Evolutionary conservation across 2,888 invertebrate species (phyloP), one percentile per base, ranked within the genome.

Genomic region (Perdita meconis): DNA sequence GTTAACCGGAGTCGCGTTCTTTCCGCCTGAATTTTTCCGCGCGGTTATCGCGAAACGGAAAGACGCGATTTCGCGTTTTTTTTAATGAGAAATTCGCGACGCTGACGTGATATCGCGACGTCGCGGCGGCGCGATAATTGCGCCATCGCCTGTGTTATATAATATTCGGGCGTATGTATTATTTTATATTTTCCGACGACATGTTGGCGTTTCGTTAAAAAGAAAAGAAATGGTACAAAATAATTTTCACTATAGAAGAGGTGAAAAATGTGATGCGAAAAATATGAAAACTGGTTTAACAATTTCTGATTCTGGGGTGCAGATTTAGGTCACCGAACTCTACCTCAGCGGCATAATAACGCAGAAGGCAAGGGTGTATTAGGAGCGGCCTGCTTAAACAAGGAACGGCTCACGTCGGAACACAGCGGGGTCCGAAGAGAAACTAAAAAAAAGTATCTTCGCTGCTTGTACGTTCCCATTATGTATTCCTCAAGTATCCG

Each of bases 291-390:
- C n/a, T n/a, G n/a, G n/a, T n/a, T n/a, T n/a, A n/a, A n/a, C n/a
- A n/a, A n/a, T n/a, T n/a, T n/a, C n/a, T n/a, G n/a, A n/a, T n/a
- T n/a, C n/a, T n/a, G n/a, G n/a, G n/a, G n/a, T n/a, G n/a, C n/a
- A n/a, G n/a, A 30, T 63, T 55, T 65, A 19, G 75, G 65, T 60
- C 74, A 55, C 24, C 55, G 75, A 75, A 75, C 65, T 75, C 44
- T 50, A 6, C 19, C 56, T 56, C 44, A 34, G 4, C 38, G 69
- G 36, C 10, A 12, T 19, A 24, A 36, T 6, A 30, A 30, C 30
- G 30, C 30, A 30, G 30, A 6, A 30, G 30, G 30, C 3, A 6
- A 30, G 30, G 30, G 2, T 6, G 6, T 6, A 6, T 30, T 30
- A 26, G 12, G 5, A 19, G 2, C 34, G n/a, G 40, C 24, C 56